Evolutionary conservation across 2,797 vertebrate species (phyloP).

Genomic region (Tragopan temminckii): DNA sequence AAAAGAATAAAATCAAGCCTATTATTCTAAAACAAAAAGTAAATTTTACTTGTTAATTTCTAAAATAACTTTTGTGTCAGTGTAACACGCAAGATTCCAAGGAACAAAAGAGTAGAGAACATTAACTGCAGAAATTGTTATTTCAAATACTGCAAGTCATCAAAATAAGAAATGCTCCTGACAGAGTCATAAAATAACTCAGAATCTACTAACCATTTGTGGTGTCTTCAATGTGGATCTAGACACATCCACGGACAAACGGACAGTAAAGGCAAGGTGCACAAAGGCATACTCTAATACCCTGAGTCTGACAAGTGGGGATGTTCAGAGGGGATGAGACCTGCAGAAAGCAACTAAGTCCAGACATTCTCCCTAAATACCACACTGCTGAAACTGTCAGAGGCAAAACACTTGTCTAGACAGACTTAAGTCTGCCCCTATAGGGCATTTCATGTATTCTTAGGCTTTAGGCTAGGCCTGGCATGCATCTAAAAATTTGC

Average conservation of each 20-base stretch:
- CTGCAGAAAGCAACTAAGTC: background rate
- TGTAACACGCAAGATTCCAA: background rate
- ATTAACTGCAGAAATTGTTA: background rate
- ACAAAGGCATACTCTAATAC: background rate
- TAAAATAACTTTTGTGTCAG: background rate
- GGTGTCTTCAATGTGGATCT: background rate
- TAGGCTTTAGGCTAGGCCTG: background rate
- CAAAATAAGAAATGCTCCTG: background rate
- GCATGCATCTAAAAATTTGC: background rate
- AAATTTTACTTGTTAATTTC: background rate
- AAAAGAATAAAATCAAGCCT: background rate
- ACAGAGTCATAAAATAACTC: background rate
- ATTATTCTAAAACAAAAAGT: background rate
- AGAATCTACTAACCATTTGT: background rate
- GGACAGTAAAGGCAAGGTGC: background rate
- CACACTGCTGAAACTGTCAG: background rate
- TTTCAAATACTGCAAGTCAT: background rate
- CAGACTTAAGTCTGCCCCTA: background rate
- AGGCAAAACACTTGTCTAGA: background rate
- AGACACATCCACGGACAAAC: background rate
- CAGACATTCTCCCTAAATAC: background rate
- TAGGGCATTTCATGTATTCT: background rate
- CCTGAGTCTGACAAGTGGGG: too few species aligned
- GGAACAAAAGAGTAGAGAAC: background rate
- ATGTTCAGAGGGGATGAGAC: background rate